phyloP scores from a whole-genome alignment of 2,113 vertebrate species.

The Caloenas nicobarica region DNA sequence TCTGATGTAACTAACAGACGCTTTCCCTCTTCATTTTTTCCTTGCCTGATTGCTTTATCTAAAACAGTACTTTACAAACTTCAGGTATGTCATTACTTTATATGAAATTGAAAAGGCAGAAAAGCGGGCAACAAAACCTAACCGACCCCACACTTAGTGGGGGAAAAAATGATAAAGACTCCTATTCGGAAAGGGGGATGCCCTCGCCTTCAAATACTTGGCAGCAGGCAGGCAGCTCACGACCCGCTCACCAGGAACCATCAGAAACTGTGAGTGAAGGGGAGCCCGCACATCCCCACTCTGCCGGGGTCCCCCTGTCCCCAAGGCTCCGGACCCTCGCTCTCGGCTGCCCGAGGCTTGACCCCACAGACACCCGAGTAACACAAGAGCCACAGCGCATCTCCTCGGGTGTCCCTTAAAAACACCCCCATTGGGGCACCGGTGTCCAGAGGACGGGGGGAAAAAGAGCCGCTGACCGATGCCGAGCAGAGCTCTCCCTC shows the following conservation, averaged over 20 bases:
- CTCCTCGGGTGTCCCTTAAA: background rate
- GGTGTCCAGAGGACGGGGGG: background rate
- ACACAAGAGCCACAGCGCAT: background rate
- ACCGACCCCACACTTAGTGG: background rate
- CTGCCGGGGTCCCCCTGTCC: background rate
- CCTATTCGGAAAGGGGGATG: background rate
- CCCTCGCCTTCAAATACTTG: background rate
- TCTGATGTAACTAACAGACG: constrained; percentile 17
- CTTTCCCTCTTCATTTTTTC: background rate
- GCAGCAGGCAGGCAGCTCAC: background rate
- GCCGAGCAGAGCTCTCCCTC: background rate
- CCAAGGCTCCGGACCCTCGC: no score
- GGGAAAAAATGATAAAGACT: background rate
- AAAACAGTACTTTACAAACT: constrained; percentile 1
- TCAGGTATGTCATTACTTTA: background rate
- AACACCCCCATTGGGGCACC: background rate
- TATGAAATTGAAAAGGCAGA: background rate
- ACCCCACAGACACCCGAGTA: background rate
- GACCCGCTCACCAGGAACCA: background rate
- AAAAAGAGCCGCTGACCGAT: background rate
- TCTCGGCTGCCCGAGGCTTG: background rate
- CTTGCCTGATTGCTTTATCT: background rate
- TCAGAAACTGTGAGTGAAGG: background rate
- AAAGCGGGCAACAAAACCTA: background rate
- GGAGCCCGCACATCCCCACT: background rate